These are phyloP conservation scores for Eledona agricola DNA, from an alignment of 2,888 invertebrate species.

Conservation along the genomic window DNA sequence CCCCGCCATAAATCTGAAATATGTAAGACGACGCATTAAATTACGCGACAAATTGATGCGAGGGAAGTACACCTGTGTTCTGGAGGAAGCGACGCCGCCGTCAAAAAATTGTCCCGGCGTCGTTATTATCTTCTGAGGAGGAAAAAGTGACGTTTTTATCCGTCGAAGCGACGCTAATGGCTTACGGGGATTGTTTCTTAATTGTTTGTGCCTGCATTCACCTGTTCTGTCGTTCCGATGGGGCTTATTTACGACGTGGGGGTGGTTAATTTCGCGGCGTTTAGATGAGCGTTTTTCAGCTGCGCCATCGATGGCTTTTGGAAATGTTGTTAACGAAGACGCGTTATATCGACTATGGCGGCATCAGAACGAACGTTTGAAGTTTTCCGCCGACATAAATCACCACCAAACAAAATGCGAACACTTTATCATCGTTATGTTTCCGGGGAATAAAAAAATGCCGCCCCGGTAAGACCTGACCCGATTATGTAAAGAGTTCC, in stretches of 20 bases:
- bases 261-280: not conserved
- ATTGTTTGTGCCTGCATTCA: conserved; percentile 30
- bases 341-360: conserved; percentile 3
- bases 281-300: not conserved
- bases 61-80: conserved; percentile 45
- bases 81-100: conserved; percentile 6
- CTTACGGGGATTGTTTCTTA: conserved; percentile 35
- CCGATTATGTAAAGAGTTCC: conserved; percentile 3
- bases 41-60: conserved; percentile 53
- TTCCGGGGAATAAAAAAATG: conserved; percentile 9
- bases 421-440: conserved; percentile 43
- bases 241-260: conserved; percentile 21
- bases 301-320: too few species aligned
- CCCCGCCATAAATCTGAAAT: conserved; percentile 53
- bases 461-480: not conserved
- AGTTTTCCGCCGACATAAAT: conserved; percentile 41
- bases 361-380: conserved; percentile 41
- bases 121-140: conserved; percentile 16
- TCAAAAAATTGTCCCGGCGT: conserved; percentile 31
- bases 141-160: conserved; percentile 31
- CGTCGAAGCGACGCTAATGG: conserved; percentile 27
- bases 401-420: conserved; percentile 42
- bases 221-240: conserved; percentile 16
- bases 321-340: conserved; percentile 5
- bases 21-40: conserved; percentile 56